A percentile compares a stretch with the other conserved stretches of the same genome.
Conservation (phyloP, 2,888 invertebrate species). For the Blastobasis lacticolella region DNA sequence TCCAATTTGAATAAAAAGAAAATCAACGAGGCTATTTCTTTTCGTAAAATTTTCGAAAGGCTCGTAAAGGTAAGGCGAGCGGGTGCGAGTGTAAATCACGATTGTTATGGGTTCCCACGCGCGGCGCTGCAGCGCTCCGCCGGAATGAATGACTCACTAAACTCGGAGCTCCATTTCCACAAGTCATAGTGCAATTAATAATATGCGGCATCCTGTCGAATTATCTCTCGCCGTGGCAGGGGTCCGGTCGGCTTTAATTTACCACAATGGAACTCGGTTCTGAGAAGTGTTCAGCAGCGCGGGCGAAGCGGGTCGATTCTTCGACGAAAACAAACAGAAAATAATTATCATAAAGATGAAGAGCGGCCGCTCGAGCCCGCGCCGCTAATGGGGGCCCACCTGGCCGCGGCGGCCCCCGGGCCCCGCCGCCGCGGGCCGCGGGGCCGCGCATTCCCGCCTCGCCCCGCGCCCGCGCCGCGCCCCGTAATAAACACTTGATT, state of each 20-base stretch:
- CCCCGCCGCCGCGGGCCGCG: conserved; percentile 22
- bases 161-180: conserved; percentile 69
- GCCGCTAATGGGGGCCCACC: conserved; percentile 71
- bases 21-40: conserved; percentile 27
- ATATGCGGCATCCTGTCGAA: conserved; percentile 75
- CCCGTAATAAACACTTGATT: conserved; percentile 38
- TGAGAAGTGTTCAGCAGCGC: conserved; percentile 51
- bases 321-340: conserved; percentile 74
- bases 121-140: conserved; percentile 28
- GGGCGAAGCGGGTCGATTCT: conserved; percentile 69
- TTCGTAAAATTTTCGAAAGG: conserved; percentile 29
- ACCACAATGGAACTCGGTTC: conserved; percentile 73
- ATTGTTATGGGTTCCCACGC: conserved; percentile 52
- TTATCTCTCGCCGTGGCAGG: conserved; percentile 72
- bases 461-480: background rate
- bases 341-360: conserved; percentile 75
- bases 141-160: conserved; percentile 72
- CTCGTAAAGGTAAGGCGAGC: conserved; percentile 34
- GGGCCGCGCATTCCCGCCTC: conserved; percentile 27
- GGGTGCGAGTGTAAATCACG: conserved; percentile 45
- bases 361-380: conserved; percentile 68
- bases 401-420: conserved; percentile 43
- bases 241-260: conserved; percentile 73
- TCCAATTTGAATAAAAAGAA: conserved; percentile 36
- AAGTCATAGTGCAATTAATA: conserved; percentile 76